Evolutionary conservation across 2,113 vertebrate species (phyloP).

Genomic region (Ahaetulla prasina): DNA sequence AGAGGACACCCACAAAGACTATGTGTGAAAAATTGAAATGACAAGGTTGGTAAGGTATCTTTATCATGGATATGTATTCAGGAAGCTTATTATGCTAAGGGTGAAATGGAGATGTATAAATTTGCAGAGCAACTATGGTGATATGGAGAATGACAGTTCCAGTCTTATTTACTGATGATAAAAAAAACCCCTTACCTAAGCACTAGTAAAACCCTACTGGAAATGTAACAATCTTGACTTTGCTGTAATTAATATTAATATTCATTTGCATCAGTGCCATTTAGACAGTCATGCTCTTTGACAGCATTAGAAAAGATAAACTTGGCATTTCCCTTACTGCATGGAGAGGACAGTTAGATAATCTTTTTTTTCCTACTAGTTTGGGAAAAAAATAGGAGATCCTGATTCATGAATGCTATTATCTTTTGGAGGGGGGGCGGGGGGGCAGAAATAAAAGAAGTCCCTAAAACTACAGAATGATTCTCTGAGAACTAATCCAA

Average conservation of each 20-base stretch:
- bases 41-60: constrained; percentile 57
- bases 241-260: neutral
- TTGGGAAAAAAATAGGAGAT: neutral
- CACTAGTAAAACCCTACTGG: neutral
- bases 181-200: neutral
- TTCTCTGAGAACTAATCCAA: neutral
- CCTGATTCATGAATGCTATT: neutral
- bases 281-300: neutral
- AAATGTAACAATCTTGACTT: neutral
- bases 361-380: neutral
- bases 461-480: neutral
- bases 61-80: constrained; percentile 36
- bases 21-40: constrained; percentile 60
- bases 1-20: constrained; percentile 42
- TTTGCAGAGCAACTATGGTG: constrained; percentile 18
- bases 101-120: constrained; percentile 55
- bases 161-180: constrained; percentile 29
- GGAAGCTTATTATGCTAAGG: constrained; percentile 42
- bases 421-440: neutral
- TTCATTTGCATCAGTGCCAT: neutral
- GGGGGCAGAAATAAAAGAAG: neutral
- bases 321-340: neutral
- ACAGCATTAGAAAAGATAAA: neutral
- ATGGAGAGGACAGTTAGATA: neutral
- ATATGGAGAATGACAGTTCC: neutral